Evolutionary conservation across 2,797 vertebrate species (phyloP).

Genomic region (Sebastiscus albofasciatus): DNA sequence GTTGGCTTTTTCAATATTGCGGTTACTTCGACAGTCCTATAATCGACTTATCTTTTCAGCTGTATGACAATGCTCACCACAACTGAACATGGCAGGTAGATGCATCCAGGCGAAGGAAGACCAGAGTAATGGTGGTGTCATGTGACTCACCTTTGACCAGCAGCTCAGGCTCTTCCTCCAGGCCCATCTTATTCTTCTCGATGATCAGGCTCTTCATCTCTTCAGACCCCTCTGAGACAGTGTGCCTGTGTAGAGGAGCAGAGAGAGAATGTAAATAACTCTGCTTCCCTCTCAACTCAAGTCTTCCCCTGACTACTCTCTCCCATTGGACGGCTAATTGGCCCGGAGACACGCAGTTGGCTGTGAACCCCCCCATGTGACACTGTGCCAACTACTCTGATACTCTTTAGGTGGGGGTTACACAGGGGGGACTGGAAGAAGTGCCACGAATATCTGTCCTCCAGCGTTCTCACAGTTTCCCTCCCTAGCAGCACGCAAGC

Average conservation of each 20-base stretch:
- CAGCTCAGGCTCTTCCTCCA: conserved; percentile 88
- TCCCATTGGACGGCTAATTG: conserved; percentile 65
- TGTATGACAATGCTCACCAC: not conserved
- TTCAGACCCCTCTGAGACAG: conserved; percentile 85
- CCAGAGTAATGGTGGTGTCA: not conserved
- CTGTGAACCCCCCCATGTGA: conserved; percentile 28
- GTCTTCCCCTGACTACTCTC: conserved; percentile 54
- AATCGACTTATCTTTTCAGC: not conserved
- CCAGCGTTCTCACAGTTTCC: conserved; percentile 51
- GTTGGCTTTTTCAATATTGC: not conserved
- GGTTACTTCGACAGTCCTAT: not conserved
- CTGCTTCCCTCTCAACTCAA: conserved; percentile 38
- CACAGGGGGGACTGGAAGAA: conserved; percentile 58
- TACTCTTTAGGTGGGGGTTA: conserved; percentile 51
- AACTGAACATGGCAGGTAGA: not conserved
- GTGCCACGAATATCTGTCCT: conserved; percentile 74
- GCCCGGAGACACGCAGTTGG: conserved; percentile 58
- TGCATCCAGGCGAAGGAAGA: not conserved
- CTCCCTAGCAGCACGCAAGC: conserved; percentile 60
- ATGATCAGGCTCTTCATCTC: conserved; percentile 93
- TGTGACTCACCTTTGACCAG: conserved; percentile 90
- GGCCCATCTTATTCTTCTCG: conserved; percentile 85
- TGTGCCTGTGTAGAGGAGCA: conserved; percentile 73
- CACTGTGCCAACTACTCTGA: conserved; percentile 59
- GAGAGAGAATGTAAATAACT: conserved; percentile 71